These are phyloP conservation scores for Phallusia fumigata DNA, from an alignment of 23 tunicate species.

Conservation along the genomic window DNA sequence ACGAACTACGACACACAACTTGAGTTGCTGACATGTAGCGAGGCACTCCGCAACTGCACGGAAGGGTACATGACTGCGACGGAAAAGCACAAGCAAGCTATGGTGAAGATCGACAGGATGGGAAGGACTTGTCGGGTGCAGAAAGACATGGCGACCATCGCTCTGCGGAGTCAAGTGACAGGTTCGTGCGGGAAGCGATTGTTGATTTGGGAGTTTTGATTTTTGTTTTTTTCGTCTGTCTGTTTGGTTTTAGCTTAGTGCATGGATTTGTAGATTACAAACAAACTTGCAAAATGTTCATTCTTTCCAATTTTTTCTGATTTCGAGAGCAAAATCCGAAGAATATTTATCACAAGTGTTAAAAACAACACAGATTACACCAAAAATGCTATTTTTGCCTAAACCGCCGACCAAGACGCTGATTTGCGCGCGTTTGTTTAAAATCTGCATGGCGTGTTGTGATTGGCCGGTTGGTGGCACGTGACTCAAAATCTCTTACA, in stretches of 20 bases:
- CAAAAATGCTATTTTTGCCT: background rate
- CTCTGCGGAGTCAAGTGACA: background rate
- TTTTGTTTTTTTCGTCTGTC: background rate
- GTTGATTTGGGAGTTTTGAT: background rate
- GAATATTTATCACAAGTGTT: background rate
- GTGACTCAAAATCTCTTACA: background rate
- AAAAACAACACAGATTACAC: background rate
- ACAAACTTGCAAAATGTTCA: background rate
- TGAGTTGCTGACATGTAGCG: background rate
- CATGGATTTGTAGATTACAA: background rate
- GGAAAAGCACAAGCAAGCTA: background rate
- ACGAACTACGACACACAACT: background rate
- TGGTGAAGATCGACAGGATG: background rate
- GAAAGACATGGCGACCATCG: background rate
- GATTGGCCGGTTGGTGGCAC: background rate
- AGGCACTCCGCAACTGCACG: background rate
- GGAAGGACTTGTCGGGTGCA: background rate
- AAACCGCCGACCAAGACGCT: background rate
- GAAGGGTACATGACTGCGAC: background rate
- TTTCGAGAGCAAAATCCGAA: background rate
- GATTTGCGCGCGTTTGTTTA: background rate
- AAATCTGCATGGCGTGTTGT: constrained; percentile 11
- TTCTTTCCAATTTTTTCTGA: background rate
- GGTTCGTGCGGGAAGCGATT: background rate
- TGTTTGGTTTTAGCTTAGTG: constrained; percentile 1